Evolutionary conservation across 2,888 invertebrate species (phyloP).

Genomic region (Leucoptera coffeella): DNA sequence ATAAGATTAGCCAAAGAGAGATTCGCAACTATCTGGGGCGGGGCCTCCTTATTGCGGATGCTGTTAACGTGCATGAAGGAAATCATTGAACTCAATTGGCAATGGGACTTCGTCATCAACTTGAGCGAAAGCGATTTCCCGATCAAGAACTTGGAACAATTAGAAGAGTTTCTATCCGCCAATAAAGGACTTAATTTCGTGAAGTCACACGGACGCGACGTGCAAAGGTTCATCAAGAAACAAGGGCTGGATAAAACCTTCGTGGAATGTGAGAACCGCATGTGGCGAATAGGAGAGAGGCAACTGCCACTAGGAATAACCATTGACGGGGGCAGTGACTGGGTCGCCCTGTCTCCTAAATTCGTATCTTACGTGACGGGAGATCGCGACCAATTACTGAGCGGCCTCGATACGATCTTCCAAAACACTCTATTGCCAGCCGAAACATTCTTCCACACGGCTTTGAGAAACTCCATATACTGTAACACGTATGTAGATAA

Average conservation of each 20-base stretch:
- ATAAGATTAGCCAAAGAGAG: conserved; percentile 72
- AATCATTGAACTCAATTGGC: conserved; percentile 62
- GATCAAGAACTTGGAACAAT: conserved; percentile 73
- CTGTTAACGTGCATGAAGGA: conserved; percentile 79
- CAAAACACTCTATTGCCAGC: conserved; percentile 89
- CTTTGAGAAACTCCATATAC: conserved; percentile 83
- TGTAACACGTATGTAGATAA: conserved; percentile 91
- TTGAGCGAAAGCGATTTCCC: conserved; percentile 97
- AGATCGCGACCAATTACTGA: conserved; percentile 60
- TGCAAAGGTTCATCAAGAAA: conserved; percentile 91
- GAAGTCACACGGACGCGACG: conserved; percentile 93
- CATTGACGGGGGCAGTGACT: conserved; percentile 96
- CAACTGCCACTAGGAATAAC: conserved; percentile 67
- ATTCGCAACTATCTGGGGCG: conserved; percentile 97
- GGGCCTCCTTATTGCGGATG: conserved; percentile 89
- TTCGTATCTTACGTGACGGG: conserved; percentile 78
- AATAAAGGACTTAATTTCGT: conserved; percentile 90
- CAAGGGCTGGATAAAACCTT: conserved; percentile 97
- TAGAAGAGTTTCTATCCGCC: conserved; percentile 77
- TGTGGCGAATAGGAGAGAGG: conserved; percentile 80
- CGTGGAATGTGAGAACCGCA: conserved; percentile 93
- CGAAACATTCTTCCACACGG: conserved; percentile 97
- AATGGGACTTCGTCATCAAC: conserved; percentile 95
- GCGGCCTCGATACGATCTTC: conserved; percentile 72
- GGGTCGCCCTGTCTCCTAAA: conserved; percentile 85